Evolutionary conservation across 2,113 vertebrate genomes (phyloP).

Genomic region (Myiopsitta monachus): DNA sequence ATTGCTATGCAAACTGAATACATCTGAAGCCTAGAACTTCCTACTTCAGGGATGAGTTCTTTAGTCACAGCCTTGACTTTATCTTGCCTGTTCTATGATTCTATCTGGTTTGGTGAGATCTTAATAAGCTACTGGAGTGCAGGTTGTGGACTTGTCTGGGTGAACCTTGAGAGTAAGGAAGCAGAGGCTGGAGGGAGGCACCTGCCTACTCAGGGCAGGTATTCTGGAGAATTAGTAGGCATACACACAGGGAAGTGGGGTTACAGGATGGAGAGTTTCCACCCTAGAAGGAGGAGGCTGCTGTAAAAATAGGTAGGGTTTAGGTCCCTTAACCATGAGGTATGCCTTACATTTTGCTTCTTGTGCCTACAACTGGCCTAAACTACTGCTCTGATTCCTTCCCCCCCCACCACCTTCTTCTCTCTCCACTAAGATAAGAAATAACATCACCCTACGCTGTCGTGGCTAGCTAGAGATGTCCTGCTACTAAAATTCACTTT

Average conservation of each 20-base stretch:
- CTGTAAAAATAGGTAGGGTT: neutral
- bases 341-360: neutral
- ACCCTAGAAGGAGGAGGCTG: neutral
- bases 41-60: neutral
- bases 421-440: neutral
- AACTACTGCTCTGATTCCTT: neutral
- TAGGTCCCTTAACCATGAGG: neutral
- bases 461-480: neutral
- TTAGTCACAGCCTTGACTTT: neutral
- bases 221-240: neutral
- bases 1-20: neutral
- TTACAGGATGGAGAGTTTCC: neutral
- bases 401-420: neutral
- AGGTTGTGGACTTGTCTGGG: fast-evolving
- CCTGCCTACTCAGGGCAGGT: neutral
- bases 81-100: too few species aligned
- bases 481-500: neutral
- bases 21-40: neutral
- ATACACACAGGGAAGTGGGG: too few species aligned
- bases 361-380: neutral
- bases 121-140: neutral
- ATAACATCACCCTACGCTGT: neutral
- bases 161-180: neutral
- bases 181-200: neutral
- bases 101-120: neutral